Conservation (phyloP, 2,113 vertebrate genomes). For the Perca schrenkii region DNA sequence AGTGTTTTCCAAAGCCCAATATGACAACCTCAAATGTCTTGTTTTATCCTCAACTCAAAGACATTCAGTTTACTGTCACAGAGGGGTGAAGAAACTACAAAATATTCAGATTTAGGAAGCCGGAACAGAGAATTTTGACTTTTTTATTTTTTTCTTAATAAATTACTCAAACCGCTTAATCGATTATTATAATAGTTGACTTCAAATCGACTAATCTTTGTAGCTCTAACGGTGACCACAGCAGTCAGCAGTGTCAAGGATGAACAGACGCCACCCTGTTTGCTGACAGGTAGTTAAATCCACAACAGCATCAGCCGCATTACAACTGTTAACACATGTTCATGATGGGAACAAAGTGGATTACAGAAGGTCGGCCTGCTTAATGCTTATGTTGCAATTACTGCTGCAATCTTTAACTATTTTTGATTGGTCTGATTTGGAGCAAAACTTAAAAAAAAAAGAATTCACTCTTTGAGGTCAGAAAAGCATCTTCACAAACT, state of each 20-base stretch:
- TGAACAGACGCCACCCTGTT: neutral
- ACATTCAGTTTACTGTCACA: too few species aligned
- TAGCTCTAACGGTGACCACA: too few species aligned
- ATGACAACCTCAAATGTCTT: too few species aligned
- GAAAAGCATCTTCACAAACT: neutral
- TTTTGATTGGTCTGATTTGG: neutral
- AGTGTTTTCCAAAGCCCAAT: too few species aligned
- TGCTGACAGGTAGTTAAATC: slow-evolving; percentile 1
- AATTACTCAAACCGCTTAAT: too few species aligned
- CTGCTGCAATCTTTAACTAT: neutral
- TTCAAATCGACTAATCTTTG: too few species aligned
- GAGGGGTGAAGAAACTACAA: too few species aligned
- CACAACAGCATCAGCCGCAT: neutral
- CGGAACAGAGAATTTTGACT: too few species aligned
- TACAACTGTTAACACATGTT: neutral
- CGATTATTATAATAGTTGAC: too few species aligned
- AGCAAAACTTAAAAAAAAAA: neutral
- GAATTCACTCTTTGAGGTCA: neutral
- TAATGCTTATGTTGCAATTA: neutral
- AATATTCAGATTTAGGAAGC: too few species aligned
- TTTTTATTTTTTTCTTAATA: too few species aligned
- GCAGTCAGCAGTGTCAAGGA: neutral
- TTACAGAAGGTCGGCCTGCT: neutral
- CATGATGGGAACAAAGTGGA: neutral
- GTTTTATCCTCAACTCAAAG: too few species aligned